These are phyloP conservation scores for Mionectes olivaceus DNA, from an alignment of 2,797 vertebrate genomes.

Conservation along the genomic window DNA sequence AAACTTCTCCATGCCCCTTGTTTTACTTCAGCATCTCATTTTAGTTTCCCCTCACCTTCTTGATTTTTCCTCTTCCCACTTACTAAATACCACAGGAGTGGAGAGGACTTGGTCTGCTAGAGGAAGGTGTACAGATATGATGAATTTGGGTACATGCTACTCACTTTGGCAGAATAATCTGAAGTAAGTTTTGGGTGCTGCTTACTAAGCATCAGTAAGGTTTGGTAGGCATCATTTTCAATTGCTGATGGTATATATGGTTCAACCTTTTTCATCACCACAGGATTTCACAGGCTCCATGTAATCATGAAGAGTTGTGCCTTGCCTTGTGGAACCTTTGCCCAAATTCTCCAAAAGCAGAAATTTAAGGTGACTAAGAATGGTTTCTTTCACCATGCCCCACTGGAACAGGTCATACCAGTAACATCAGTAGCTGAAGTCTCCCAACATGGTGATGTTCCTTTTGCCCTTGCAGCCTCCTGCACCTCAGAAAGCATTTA, in stretches of 20 bases:
- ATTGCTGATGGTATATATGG: neutral
- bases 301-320: neutral
- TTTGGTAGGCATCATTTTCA: neutral
- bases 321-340: neutral
- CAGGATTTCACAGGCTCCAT: neutral
- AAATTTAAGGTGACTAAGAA: neutral
- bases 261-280: neutral
- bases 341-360: neutral
- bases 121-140: neutral
- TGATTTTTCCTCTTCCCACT: neutral
- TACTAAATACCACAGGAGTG: neutral
- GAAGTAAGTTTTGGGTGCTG: neutral
- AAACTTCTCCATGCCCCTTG: neutral
- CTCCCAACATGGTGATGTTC: neutral
- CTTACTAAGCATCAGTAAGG: neutral
- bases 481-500: neutral
- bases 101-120: neutral
- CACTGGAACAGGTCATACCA: neutral
- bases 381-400: neutral
- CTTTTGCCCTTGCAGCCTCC: neutral
- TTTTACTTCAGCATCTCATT: neutral
- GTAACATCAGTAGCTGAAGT: neutral
- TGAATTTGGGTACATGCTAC: neutral
- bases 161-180: neutral
- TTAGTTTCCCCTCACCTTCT: neutral